Evolutionary conservation across 2,113 vertebrate species (phyloP).

Genomic region (Sturnira hondurensis): DNA sequence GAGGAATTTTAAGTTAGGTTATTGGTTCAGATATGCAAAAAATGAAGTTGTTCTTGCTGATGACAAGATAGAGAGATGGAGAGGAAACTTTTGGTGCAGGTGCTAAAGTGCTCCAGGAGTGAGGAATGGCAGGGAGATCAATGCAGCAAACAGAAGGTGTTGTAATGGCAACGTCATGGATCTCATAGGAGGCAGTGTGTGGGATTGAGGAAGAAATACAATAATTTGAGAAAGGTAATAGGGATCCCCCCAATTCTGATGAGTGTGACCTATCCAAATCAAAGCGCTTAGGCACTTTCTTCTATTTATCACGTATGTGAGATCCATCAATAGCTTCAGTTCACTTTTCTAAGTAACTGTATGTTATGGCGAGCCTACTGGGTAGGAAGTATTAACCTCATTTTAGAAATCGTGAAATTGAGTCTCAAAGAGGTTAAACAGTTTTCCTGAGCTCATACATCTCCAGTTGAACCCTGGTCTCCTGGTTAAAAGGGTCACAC

Average conservation of each 20-base stretch:
- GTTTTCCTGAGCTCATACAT: not conserved
- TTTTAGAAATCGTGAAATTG: not conserved
- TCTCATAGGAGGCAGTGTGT: not conserved
- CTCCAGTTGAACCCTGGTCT: not conserved
- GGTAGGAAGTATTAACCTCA: not conserved
- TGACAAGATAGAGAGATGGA: not conserved
- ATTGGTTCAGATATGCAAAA: not conserved
- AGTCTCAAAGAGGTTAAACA: not conserved
- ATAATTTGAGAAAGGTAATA: not conserved
- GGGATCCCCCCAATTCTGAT: not conserved
- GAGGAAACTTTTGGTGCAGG: not conserved
- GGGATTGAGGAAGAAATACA: not conserved
- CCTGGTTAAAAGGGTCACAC: not conserved
- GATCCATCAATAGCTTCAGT: not conserved
- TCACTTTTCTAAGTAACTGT: not conserved
- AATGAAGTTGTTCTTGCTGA: not conserved
- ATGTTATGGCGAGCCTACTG: not conserved
- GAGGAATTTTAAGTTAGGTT: not conserved
- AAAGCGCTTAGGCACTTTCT: not conserved
- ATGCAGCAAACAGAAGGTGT: not conserved
- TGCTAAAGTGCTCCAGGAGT: not conserved
- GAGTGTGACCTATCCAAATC: not conserved
- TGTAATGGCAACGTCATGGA: not conserved
- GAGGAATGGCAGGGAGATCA: not conserved
- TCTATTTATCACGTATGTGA: not conserved